Conservation (phyloP, 2,113 vertebrate genomes). For the Gavialis gangeticus region DNA sequence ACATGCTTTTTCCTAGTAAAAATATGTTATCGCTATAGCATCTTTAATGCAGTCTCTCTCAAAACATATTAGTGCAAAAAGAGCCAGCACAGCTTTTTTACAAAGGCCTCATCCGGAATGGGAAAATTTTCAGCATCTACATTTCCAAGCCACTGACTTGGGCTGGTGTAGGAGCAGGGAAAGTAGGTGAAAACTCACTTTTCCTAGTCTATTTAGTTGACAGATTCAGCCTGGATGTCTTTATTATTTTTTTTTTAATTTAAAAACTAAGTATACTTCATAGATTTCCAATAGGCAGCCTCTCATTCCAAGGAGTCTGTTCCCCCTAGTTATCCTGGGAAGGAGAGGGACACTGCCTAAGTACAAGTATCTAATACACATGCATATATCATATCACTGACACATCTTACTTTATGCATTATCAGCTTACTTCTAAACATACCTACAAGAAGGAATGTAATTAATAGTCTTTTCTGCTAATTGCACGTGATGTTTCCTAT, state of each 20-base stretch:
- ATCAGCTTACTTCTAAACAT: not conserved
- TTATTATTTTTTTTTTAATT: too few species aligned
- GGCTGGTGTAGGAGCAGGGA: not conserved
- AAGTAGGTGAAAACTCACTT: too few species aligned
- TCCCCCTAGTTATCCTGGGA: not conserved
- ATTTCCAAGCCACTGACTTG: rapidly evolving
- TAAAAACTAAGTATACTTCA: not conserved
- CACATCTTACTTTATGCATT: not conserved
- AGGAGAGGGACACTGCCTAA: too few species aligned
- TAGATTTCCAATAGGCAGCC: not conserved
- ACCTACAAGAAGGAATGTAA: not conserved
- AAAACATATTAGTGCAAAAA: rapidly evolving
- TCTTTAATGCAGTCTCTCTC: rapidly evolving
- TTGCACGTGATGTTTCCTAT: not conserved
- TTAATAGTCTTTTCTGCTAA: not conserved
- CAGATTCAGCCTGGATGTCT: not conserved
- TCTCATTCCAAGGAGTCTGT: not conserved
- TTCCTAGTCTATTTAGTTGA: not conserved
- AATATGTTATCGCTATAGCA: rapidly evolving
- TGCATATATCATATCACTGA: not conserved
- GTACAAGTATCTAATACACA: too few species aligned
- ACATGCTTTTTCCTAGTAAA: not conserved
- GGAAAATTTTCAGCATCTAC: not conserved
- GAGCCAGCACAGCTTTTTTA: rapidly evolving
- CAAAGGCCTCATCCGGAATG: not conserved